These are phyloP conservation scores for Fistularia tabacaria DNA, from an alignment of 2,797 vertebrate genomes.

Conservation along the genomic window DNA sequence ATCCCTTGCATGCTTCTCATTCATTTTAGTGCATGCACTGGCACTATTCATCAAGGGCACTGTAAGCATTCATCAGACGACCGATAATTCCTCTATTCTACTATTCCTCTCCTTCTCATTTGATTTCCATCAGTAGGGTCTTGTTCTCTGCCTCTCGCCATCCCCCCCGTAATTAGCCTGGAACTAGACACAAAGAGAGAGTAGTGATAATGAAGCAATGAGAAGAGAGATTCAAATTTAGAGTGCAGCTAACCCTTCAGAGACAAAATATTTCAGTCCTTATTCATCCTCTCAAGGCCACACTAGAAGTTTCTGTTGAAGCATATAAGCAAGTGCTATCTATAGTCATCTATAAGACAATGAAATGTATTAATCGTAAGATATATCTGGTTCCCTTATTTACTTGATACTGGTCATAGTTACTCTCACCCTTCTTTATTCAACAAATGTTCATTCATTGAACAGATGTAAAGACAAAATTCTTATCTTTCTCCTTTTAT, in stretches of 20 bases:
- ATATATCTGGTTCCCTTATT: too few species aligned
- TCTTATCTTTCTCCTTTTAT: too few species aligned
- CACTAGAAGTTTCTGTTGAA: constrained; percentile 37
- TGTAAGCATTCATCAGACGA: constrained; percentile 52
- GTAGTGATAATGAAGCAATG: constrained; percentile 61
- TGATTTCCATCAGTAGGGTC: constrained; percentile 67
- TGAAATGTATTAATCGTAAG: too few species aligned
- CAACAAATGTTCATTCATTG: too few species aligned
- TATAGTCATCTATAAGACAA: constrained; percentile 1
- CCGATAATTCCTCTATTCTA: constrained; percentile 55
- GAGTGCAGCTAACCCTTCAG: constrained; percentile 45
- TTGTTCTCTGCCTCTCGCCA: constrained; percentile 51
- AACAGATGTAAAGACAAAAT: too few species aligned
- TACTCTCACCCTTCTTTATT: too few species aligned
- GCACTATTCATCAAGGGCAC: constrained; percentile 55
- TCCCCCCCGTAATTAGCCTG: constrained; percentile 65
- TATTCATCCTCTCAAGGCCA: constrained; percentile 49
- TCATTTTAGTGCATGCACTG: constrained; percentile 32
- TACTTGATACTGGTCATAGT: too few species aligned
- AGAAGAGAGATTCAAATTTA: constrained; percentile 59
- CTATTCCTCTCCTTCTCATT: constrained; percentile 57
- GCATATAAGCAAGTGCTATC: constrained; percentile 10
- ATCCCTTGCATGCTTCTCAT: constrained; percentile 28
- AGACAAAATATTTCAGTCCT: constrained; percentile 40
- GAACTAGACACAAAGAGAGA: constrained; percentile 57